phyloP scores from a whole-genome alignment of 2,888 invertebrate genomes.

The Cataglyphis rosenhaueri region DNA sequence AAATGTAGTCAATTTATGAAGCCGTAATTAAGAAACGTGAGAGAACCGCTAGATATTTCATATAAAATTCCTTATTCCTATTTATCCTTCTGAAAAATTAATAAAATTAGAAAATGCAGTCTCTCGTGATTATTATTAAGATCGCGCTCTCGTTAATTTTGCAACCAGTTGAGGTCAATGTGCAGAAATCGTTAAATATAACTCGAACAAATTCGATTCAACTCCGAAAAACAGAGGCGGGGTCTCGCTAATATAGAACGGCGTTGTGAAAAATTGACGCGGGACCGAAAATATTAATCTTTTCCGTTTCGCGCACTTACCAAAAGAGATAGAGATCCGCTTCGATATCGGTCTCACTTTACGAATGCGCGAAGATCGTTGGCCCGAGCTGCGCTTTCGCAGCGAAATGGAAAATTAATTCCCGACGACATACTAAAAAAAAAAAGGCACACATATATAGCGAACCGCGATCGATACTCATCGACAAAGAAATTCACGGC shows the following conservation, averaged over 20 bases:
- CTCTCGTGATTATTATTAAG: not conserved
- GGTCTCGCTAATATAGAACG: not conserved
- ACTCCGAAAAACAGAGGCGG: not conserved
- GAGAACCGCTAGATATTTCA: not conserved
- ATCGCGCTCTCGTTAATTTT: not conserved
- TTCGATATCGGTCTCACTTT: not conserved
- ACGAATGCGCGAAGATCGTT: not conserved
- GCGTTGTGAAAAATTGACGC: slow-evolving; percentile 5
- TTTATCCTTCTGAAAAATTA: not conserved
- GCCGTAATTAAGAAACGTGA: not conserved
- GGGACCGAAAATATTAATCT: slow-evolving; percentile 9
- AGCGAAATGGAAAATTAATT: slow-evolving; percentile 45
- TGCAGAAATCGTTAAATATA: not conserved
- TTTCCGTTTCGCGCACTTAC: not conserved
- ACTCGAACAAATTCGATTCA: slow-evolving; percentile 16
- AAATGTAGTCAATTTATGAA: not conserved
- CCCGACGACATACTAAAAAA: slow-evolving; percentile 45
- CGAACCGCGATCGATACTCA: slow-evolving; percentile 44
- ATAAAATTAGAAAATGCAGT: not conserved
- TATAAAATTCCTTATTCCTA: not conserved
- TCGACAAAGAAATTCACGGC: slow-evolving; percentile 50
- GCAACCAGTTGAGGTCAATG: not conserved
- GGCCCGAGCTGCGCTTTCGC: not conserved
- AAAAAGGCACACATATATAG: slow-evolving; percentile 16
- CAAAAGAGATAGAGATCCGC: not conserved